Evolutionary conservation across 2,888 invertebrate species (phyloP), one percentile per base, ranked within the genome.

Genomic region (Leucania comma): DNA sequence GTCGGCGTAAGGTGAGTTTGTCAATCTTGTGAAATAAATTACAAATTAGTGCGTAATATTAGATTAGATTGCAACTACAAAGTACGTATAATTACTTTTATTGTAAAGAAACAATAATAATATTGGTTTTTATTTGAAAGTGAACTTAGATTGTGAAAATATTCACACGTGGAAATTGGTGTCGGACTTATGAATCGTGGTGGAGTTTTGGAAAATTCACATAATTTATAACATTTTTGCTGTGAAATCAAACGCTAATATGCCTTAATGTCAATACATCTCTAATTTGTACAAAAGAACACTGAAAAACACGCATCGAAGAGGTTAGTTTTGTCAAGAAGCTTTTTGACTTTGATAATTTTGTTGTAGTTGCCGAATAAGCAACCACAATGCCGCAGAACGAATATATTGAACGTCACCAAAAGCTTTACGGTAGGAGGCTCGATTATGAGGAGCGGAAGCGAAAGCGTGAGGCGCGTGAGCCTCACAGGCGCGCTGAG

Each of bases 331-430:
- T 67, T 62, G 51, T 76, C 68, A 79, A 70, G 72, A 79, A 78
- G 53, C 78, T 73, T 72, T 87, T 90, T 93, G 88, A 90, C 88
- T 88, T 86, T 90, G 82, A 88, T 88, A 87, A 91, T 95, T 95
- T 96, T 96, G 95, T 96, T 95, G 94, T 96, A 96, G 95, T 95
- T 94, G 94, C 94, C 94, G 96, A 91, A 88, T 92, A 93, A 95
- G 93, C 95, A 95, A 93, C 94, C 95, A 96, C 91, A 94, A 99
- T 99, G 99, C 99, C 99, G 91, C 99, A 99, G 97, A 99, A 99
- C 97, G 99, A 99, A 96, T 99, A 99, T 93, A 99, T 99, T 96
- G 99, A 99, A 89, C 97, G 99, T 80, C 99, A 99, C 94, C 98
- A 98, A 91, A 99, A 99, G 94, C 97, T 99, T 50, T 98, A 99